A percentile compares a stretch with the other conserved stretches of the same genome.
Conservation (phyloP, 2,888 invertebrate species). For the Ornithoptera alexandrae region DNA sequence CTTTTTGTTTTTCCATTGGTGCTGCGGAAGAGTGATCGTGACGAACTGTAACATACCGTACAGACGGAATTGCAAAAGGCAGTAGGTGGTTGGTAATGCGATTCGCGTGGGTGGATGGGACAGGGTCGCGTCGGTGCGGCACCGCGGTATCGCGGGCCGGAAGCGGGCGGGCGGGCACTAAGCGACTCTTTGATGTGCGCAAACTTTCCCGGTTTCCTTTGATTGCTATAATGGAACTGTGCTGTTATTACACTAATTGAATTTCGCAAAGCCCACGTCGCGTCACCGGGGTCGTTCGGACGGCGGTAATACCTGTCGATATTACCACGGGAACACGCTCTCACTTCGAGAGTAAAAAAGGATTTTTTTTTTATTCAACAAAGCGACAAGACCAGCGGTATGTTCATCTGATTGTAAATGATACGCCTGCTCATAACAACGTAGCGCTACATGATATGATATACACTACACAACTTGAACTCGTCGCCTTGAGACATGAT, state of each 20-base stretch:
- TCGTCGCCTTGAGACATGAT: too few species aligned
- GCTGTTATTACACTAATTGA: slow-evolving; percentile 76
- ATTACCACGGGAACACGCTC: slow-evolving; percentile 31
- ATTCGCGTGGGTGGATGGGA: slow-evolving; percentile 8
- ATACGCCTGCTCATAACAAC: too few species aligned
- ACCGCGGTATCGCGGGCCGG: slow-evolving; percentile 55
- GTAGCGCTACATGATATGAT: too few species aligned
- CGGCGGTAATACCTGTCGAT: slow-evolving; percentile 40
- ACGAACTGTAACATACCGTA: too few species aligned
- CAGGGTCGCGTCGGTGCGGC: slow-evolving; percentile 31
- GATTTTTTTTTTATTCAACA: background rate
- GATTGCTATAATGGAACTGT: slow-evolving; percentile 75
- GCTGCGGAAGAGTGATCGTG: too few species aligned
- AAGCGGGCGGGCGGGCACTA: slow-evolving; percentile 49
- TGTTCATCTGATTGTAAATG: too few species aligned
- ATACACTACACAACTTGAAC: too few species aligned
- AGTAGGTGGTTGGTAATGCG: background rate
- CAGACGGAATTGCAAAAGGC: too few species aligned
- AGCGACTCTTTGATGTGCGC: slow-evolving; percentile 73
- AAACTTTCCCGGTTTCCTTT: slow-evolving; percentile 74
- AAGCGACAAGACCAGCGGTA: too few species aligned
- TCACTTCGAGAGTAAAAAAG: background rate
- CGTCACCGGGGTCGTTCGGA: slow-evolving; percentile 39
- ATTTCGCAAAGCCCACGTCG: slow-evolving; percentile 61
- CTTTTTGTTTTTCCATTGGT: too few species aligned